These are phyloP conservation scores for Sinohyriopsis cumingii DNA, from an alignment of 2,888 invertebrate genomes.

Conservation along the genomic window DNA sequence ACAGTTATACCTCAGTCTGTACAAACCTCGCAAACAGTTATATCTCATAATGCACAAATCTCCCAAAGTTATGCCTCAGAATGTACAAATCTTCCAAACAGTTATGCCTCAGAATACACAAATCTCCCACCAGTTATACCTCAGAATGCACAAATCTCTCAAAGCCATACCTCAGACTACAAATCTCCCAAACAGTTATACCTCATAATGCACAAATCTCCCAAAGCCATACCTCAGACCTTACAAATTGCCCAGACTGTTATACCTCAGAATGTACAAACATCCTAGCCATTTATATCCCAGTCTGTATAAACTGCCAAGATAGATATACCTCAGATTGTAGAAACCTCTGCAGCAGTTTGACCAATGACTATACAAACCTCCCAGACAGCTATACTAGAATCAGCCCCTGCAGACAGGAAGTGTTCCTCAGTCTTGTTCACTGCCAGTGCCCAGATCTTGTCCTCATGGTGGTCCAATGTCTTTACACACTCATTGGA, in stretches of 20 bases:
- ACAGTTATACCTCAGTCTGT: too few species aligned
- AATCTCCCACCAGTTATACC: too few species aligned
- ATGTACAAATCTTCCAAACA: too few species aligned
- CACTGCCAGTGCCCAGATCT: slow-evolving; percentile 76
- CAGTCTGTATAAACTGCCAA: background rate
- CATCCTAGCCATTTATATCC: slow-evolving; percentile 7
- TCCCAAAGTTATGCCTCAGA: too few species aligned
- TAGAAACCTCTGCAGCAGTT: slow-evolving; percentile 81
- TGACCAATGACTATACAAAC: slow-evolving; percentile 73
- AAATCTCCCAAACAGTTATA: background rate
- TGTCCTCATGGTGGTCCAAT: slow-evolving; percentile 89
- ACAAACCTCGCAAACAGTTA: too few species aligned
- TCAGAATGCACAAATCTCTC: too few species aligned
- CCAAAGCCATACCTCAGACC: slow-evolving; percentile 74
- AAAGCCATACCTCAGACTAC: too few species aligned
- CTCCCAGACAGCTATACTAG: slow-evolving; percentile 87
- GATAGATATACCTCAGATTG: background rate
- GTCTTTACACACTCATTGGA: slow-evolving; percentile 88
- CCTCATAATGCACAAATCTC: slow-evolving; percentile 70
- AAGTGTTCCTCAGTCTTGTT: slow-evolving; percentile 80
- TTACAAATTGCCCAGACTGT: too few species aligned
- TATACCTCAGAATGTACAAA: background rate
- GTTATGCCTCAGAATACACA: too few species aligned
- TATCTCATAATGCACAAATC: too few species aligned
- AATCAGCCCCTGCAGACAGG: slow-evolving; percentile 91